A percentile compares a stretch with the other conserved stretches of the same genome.
Conservation (phyloP, 2,888 invertebrate genomes). For the Drosophila antonietae region DNA sequence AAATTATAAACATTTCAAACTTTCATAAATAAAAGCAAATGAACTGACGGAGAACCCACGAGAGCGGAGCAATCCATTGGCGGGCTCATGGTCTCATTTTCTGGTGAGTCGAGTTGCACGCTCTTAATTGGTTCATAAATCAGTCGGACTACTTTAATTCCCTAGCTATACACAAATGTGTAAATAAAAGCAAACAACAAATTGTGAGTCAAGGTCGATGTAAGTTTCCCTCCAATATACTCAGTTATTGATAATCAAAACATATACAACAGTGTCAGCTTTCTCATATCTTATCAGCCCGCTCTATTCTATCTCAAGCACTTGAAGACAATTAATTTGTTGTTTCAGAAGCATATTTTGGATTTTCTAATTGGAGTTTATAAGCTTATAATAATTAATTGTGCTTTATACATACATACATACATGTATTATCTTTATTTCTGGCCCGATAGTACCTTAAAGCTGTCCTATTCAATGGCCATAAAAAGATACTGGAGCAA, state of each 20-base stretch:
- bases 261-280: neutral
- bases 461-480: no score
- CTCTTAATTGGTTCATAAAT: neutral
- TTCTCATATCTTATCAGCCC: neutral
- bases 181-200: neutral
- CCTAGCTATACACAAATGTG: neutral
- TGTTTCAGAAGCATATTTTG: neutral
- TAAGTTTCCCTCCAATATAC: neutral
- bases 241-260: conserved; percentile 3
- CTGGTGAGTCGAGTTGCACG: conserved; percentile 82
- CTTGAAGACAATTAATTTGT: neutral
- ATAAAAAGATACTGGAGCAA: conserved; percentile 88
- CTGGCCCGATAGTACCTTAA: neutral
- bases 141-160: neutral
- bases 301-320: neutral
- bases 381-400: neutral
- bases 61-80: conserved; percentile 86
- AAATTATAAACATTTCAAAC: conserved; percentile 27
- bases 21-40: conserved; percentile 83
- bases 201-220: conserved; percentile 1
- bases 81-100: conserved; percentile 86
- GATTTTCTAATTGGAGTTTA: neutral
- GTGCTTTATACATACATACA: neutral
- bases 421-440: neutral
- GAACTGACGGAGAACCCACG: conserved; percentile 85